Conservation (phyloP, 2,888 invertebrate genomes). For the Caradrina clavipalpis region DNA sequence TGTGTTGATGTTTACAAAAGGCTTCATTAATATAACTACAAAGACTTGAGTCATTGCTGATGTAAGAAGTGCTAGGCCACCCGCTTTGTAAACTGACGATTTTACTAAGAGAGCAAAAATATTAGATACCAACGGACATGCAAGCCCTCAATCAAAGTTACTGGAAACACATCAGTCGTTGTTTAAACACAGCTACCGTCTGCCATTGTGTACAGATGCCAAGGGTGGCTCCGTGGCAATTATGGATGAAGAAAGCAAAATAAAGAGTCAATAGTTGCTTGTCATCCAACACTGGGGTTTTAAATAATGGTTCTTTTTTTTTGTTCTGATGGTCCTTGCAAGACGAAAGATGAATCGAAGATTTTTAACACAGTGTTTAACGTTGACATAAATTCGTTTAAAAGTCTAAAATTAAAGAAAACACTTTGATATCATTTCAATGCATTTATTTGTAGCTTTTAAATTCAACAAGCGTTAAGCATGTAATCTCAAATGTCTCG, state of each 20-base stretch:
- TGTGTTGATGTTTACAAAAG: constrained; percentile 13
- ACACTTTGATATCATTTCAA: constrained; percentile 3
- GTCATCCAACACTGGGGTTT: constrained; percentile 39
- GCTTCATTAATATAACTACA: constrained; percentile 3
- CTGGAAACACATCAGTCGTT: constrained; percentile 16
- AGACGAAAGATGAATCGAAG: constrained; percentile 12
- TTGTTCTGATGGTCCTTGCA: not conserved
- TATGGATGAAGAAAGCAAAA: constrained; percentile 51
- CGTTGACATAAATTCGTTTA: not conserved
- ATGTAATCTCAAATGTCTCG: constrained; percentile 40
- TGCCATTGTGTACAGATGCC: constrained; percentile 46
- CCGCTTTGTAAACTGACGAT: not conserved
- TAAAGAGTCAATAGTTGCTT: constrained; percentile 54
- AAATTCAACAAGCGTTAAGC: constrained; percentile 29
- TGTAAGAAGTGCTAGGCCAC: not conserved
- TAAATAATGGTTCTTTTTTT: constrained; percentile 32
- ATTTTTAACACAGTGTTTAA: not conserved
- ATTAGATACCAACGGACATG: not conserved
- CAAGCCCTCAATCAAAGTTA: constrained; percentile 1
- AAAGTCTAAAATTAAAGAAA: not conserved
- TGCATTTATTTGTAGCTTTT: constrained; percentile 27
- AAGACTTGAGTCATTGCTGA: not conserved
- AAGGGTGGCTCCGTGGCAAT: constrained; percentile 45
- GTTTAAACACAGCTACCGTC: constrained; percentile 37
- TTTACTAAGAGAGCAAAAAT: not conserved